Base-by-base conservation (phyloP, 2,888 invertebrate species). In the Helobdella robusta region DNA sequence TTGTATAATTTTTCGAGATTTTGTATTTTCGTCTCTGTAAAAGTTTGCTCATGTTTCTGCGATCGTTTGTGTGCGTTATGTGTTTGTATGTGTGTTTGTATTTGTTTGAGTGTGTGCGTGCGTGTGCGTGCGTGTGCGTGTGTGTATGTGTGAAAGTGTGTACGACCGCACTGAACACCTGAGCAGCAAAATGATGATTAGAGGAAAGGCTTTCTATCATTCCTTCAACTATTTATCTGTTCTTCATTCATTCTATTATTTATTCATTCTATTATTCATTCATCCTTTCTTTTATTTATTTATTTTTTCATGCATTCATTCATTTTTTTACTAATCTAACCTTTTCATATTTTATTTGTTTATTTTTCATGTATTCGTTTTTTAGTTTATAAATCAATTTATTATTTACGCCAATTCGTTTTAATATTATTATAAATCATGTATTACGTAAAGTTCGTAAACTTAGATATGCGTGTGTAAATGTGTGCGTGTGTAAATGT, bases 261-360 rank as follows among this genome's bases (percentile, higher is more conserved):
- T n/a, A n/a, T n/a, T n/a, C n/a, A n/a, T n/a, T n/a, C n/a, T n/a
- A n/a, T n/a, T n/a, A n/a, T n/a, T n/a, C n/a, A n/a, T n/a, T n/a
- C n/a, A n/a, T 52, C 20, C n/a, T 8, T 58, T 58, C 15, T 28
- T 58, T 58, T n/a, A 58, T 58, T 58, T 20, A 59, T 59, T 59
- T 5, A 59, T 59, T 59, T 15, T 11, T 40, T 40, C n/a, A n/a
- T n/a, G n/a, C n/a, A n/a, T n/a, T n/a, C n/a, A n/a, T n/a, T n/a
- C n/a, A n/a, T n/a, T n/a, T n/a, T n/a, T n/a, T n/a, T n/a, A n/a
- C n/a, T n/a, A n/a, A n/a, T n/a, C n/a, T n/a, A n/a, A n/a, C n/a
- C 11, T 40, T 11, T 40, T 40, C 11, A 15, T 40, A 40, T 11
- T 11, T 11, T 40, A 11, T 40, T 11, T 40, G 2, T 48, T 48